These are phyloP conservation scores for Anoncus sp. DNA, from an alignment of 2,888 invertebrate genomes.

Conservation along the genomic window DNA sequence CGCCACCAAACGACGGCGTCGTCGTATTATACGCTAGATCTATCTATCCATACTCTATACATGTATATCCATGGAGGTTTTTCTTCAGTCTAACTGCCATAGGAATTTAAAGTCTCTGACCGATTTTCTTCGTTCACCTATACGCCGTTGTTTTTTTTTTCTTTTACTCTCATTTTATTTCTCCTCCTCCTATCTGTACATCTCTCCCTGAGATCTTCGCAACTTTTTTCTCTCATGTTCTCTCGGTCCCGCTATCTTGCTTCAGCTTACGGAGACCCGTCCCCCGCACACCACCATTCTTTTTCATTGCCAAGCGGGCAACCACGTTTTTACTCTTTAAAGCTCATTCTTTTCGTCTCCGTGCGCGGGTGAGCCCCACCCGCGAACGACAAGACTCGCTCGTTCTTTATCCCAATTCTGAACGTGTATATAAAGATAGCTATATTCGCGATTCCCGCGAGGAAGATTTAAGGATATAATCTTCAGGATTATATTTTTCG, in stretches of 20 bases:
- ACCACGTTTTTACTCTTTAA: constrained; percentile 59
- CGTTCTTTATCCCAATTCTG: constrained; percentile 60
- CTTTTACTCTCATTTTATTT: constrained; percentile 13
- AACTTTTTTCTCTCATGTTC: constrained; percentile 36
- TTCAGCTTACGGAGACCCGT: background rate
- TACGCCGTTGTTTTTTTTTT: constrained; percentile 18
- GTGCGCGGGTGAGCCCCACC: constrained; percentile 39
- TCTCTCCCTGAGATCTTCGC: constrained; percentile 15
- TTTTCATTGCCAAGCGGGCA: constrained; percentile 52
- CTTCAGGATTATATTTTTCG: constrained; percentile 58
- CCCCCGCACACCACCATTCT: constrained; percentile 1
- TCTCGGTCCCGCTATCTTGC: constrained; percentile 21
- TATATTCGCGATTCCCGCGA: constrained; percentile 43
- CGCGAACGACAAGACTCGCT: constrained; percentile 62
- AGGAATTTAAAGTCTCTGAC: constrained; percentile 55
- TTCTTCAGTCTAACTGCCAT: constrained; percentile 53
- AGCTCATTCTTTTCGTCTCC: constrained; percentile 60
- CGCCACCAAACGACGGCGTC: constrained; percentile 48
- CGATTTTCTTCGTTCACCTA: constrained; percentile 51
- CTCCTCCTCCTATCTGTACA: background rate
- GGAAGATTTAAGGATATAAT: constrained; percentile 60
- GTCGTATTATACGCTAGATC: constrained; percentile 30
- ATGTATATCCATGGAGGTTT: constrained; percentile 15
- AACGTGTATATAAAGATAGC: constrained; percentile 35
- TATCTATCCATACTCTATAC: constrained; percentile 14